Evolutionary conservation across 2,113 vertebrate genomes (phyloP).

Genomic region (Rhabdomys dilectus): DNA sequence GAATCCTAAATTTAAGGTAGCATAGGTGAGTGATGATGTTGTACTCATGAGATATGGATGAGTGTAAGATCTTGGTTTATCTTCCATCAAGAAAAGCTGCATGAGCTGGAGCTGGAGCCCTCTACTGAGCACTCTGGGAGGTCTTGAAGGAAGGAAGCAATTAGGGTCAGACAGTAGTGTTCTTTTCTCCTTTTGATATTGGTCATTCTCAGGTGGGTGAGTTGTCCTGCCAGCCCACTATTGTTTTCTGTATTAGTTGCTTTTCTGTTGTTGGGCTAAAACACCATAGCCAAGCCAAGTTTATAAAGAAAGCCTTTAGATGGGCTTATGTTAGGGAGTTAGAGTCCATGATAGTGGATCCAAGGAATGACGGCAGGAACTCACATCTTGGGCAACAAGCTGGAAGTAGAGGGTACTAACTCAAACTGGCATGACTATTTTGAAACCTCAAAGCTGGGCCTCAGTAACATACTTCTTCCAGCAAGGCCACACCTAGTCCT

Average conservation of each 20-base stretch:
- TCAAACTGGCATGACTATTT: neutral
- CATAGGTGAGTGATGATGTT: neutral
- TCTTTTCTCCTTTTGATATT: neutral
- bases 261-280: neutral
- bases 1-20: constrained; percentile 33
- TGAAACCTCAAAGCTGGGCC: neutral
- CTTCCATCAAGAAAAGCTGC: neutral
- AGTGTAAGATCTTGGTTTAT: neutral
- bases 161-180: neutral
- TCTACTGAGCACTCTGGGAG: neutral
- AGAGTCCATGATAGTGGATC: neutral
- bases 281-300: neutral
- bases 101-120: neutral
- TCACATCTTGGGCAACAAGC: neutral
- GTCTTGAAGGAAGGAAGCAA: neutral
- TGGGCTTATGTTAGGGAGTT: neutral
- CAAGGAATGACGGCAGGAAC: neutral
- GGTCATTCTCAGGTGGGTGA: neutral
- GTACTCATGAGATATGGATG: neutral
- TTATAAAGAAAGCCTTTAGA: neutral
- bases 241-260: neutral
- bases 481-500: neutral
- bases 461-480: neutral
- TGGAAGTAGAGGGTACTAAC: neutral
- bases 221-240: neutral